A percentile compares a stretch with the other conserved stretches of the same genome.
Evolutionary conservation across 2,888 invertebrate genomes (phyloP).

Genomic region (Oscheius myriophilus): DNA sequence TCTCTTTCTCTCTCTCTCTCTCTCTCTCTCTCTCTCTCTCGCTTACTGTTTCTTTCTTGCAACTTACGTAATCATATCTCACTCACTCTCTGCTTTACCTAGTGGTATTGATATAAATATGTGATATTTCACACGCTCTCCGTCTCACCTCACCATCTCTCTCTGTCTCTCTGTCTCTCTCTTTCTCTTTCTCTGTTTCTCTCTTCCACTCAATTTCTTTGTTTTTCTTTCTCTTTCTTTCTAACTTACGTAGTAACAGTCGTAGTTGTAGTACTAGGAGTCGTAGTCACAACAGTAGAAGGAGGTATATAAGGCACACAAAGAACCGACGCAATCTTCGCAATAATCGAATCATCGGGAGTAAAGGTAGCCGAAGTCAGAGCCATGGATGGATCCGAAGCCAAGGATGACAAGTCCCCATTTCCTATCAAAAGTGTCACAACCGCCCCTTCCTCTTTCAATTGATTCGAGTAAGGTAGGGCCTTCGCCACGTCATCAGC

Average conservation of each 20-base stretch:
- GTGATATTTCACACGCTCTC: no score
- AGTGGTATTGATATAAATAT: no score
- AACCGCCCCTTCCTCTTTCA: conserved; percentile 6
- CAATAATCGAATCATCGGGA: background rate
- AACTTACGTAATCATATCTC: no score
- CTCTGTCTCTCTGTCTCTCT: no score
- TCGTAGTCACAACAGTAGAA: conserved; percentile 3
- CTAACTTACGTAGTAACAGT: background rate
- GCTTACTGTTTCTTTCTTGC: no score
- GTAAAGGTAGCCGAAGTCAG: background rate
- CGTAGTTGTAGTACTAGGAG: background rate
- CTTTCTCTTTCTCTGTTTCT: background rate
- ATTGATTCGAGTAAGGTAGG: background rate
- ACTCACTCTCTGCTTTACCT: no score
- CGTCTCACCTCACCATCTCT: no score
- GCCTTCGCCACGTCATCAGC: conserved; percentile 7
- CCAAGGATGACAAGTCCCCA: background rate
- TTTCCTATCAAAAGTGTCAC: background rate
- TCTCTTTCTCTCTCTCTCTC: background rate
- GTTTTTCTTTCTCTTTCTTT: background rate
- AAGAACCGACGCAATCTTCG: background rate
- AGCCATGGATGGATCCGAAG: background rate
- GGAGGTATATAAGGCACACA: background rate
- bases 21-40: no score
- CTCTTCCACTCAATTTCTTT: background rate